phyloP scores from a whole-genome alignment of 2,888 invertebrate species.

The Rotaria sp. region DNA sequence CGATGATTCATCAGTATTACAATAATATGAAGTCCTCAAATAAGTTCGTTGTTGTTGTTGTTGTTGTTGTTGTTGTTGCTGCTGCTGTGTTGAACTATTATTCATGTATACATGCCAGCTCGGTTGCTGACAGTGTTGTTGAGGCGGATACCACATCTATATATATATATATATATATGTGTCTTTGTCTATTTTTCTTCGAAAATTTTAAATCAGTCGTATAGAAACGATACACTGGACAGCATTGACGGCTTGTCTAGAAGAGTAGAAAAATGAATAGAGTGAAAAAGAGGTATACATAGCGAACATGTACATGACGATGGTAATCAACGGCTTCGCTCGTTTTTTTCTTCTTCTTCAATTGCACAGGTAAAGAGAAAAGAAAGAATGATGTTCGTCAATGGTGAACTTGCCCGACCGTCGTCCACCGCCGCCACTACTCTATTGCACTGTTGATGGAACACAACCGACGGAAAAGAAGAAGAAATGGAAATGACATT shows the following conservation, averaged over 20 bases:
- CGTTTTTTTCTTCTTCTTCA: constrained; percentile 1
- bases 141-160: neutral
- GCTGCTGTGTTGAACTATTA: neutral
- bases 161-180: neutral
- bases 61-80: neutral
- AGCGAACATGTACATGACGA: constrained; percentile 5
- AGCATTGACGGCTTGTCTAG: constrained; percentile 10
- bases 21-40: neutral
- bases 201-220: neutral
- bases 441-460: constrained; percentile 6
- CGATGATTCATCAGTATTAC: neutral
- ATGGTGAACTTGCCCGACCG: constrained; percentile 6
- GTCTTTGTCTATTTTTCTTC: neutral
- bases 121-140: neutral
- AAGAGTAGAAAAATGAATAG: constrained; percentile 19
- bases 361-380: constrained; percentile 10
- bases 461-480: constrained; percentile 16
- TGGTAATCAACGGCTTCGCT: neutral
- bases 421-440: neutral
- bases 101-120: neutral
- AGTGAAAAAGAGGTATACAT: neutral
- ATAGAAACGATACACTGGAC: neutral
- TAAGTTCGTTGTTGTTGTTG: neutral
- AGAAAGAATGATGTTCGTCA: constrained; percentile 11
- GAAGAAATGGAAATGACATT: constrained; percentile 24